Conservation (phyloP, 2,888 invertebrate genomes). For the Conchocele bisecta region DNA sequence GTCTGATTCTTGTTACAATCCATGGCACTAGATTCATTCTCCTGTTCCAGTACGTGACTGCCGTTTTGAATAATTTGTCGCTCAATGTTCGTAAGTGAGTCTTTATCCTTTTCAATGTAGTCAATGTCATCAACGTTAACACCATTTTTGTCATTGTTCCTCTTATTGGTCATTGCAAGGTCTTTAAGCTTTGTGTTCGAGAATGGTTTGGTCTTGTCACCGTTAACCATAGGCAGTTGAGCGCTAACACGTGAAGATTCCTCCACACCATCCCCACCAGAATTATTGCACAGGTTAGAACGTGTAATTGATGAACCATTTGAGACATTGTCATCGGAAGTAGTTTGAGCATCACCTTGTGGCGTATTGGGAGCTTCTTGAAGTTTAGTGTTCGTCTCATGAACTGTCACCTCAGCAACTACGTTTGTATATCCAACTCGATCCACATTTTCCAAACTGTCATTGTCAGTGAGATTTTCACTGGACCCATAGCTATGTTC, state of each 20-base stretch:
- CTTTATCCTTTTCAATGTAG: background rate
- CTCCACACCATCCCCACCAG: background rate
- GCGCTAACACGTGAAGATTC: background rate
- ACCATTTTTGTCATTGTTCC: slow-evolving; percentile 1
- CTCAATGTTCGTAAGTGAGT: background rate
- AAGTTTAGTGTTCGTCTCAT: slow-evolving; percentile 10
- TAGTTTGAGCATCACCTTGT: slow-evolving; percentile 2
- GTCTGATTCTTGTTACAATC: slow-evolving; percentile 52
- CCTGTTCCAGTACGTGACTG: background rate
- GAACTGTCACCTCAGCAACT: slow-evolving; percentile 49
- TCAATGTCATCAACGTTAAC: slow-evolving; percentile 11
- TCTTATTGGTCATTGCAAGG: background rate
- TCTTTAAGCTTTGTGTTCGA: background rate
- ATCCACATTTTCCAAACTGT: slow-evolving; percentile 49
- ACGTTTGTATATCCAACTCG: slow-evolving; percentile 47
- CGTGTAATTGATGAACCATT: background rate
- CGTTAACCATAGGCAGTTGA: background rate
- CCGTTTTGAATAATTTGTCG: slow-evolving; percentile 9
- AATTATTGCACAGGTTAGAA: slow-evolving; percentile 8
- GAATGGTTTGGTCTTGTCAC: background rate
- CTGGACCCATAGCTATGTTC: slow-evolving; percentile 52
- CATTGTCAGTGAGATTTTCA: slow-evolving; percentile 54
- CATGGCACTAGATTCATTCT: slow-evolving; percentile 5
- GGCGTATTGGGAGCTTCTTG: background rate
- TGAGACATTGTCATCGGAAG: background rate